These are phyloP conservation scores for Strix aluco DNA, from an alignment of 2,113 vertebrate genomes.

Conservation along the genomic window DNA sequence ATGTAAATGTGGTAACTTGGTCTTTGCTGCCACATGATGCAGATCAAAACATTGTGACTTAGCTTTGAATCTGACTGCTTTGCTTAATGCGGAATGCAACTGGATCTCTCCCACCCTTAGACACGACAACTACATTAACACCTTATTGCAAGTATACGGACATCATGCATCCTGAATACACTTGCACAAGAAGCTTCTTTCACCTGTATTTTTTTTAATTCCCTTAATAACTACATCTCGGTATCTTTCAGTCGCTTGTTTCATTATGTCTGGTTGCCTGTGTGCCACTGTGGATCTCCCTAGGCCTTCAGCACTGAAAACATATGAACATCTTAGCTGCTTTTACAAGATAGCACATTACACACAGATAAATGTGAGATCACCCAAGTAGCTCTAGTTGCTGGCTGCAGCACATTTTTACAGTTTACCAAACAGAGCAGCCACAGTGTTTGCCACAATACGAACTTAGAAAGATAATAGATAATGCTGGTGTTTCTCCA, in stretches of 20 bases:
- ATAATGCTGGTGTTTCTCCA: background rate
- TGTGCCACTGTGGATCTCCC: background rate
- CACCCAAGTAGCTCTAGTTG: background rate
- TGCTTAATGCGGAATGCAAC: background rate
- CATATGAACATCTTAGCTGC: background rate
- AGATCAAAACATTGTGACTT: background rate
- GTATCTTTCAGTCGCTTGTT: background rate
- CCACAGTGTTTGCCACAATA: background rate
- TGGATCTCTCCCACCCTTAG: background rate
- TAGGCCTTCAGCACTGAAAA: background rate
- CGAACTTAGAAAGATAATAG: background rate
- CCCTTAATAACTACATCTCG: background rate
- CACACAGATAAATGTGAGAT: background rate
- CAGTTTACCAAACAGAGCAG: background rate
- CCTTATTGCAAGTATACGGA: background rate
- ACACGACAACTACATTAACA: background rate
- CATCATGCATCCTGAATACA: background rate
- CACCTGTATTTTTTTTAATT: background rate
- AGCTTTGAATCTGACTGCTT: background rate
- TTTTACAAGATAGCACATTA: background rate
- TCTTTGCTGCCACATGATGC: background rate
- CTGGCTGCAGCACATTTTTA: background rate
- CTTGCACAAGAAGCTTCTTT: background rate
- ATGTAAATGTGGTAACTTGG: background rate
- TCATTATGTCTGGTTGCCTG: background rate